Evolutionary conservation across 2,797 vertebrate species (phyloP), one percentile per base, ranked within the genome.

Genomic region (Alectoris magna): DNA sequence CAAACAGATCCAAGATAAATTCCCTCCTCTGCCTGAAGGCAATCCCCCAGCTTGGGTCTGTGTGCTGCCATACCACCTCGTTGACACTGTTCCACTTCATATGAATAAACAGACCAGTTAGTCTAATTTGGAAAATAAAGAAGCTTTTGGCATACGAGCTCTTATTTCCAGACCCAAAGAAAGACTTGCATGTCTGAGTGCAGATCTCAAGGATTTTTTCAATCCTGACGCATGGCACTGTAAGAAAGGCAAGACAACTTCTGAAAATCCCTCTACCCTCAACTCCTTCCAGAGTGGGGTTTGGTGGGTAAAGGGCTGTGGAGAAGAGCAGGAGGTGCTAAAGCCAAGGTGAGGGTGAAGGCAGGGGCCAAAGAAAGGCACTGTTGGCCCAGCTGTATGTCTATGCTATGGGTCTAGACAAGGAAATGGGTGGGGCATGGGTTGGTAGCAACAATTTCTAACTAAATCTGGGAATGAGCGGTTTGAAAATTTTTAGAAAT

Each of bases 101-200:
- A 49, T 0, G 0, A 73, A 53, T 70, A 86, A 73, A 73, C 17
- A 91, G 36, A 90, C 19, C 39, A 73, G 16, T 21, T 34, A 88
- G 63, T 44, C 34, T 85, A 76, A 77, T 89, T 93, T 92, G n/a
- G 31, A 94, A 92, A 83, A 58, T 31, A 74, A 89, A 58, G 19
- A 29, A 2, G 0, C 44, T 69, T 90, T 87, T 85, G 72, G 9
- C 44, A 58, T 0, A 0, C 0, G 0, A 83, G 22, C 22, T 80
- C 53, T 53, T 87, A 82, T 41, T 74, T 87, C 76, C 55, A 71
- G 53, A 77, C 44, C 38, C 56, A 39, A 90, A 78, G 70, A 93
- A 90, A 64, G 39, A 6, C 23, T 82, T 90, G 18, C 31, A 24
- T 58, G 48, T 71, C 81, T 92, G 75, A 87, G 69, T 73, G 39